Percentiles rank a stretch among this genome's conserved stretches.
Conservation (phyloP, 2,888 invertebrate genomes). For the Stegophylla sp. region DNA sequence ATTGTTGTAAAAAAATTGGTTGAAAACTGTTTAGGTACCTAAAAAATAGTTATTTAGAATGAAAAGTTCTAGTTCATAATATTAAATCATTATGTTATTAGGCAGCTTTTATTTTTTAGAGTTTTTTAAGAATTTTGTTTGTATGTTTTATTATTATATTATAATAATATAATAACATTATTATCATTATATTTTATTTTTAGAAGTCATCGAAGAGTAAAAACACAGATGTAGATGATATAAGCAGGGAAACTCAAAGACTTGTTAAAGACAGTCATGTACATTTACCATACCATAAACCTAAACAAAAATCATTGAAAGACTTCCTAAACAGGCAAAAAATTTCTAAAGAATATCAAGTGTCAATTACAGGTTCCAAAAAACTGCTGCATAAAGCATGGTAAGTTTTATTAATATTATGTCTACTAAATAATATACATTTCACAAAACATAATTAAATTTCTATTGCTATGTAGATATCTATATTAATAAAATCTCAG, state of each 20-base stretch:
- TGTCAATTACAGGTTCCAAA: slow-evolving; percentile 49
- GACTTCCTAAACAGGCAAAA: slow-evolving; percentile 75
- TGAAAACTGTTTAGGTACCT: no score
- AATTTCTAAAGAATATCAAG: slow-evolving; percentile 64
- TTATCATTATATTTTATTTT: slow-evolving; percentile 1
- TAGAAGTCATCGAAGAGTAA: slow-evolving; percentile 28
- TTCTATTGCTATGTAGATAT: no score
- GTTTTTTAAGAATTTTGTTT: background rate
- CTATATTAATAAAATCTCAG: no score
- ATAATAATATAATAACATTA: background rate
- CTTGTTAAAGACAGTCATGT: slow-evolving; percentile 78
- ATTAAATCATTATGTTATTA: no score
- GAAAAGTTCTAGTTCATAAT: no score
- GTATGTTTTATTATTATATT: background rate
- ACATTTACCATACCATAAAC: slow-evolving; percentile 84
- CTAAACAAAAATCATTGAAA: slow-evolving; percentile 78
- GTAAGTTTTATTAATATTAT: slow-evolving; percentile 66
- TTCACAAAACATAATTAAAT: no score
- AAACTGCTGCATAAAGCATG: slow-evolving; percentile 69
- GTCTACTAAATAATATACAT: no score
- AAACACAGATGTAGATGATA: slow-evolving; percentile 67
- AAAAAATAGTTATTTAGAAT: no score
- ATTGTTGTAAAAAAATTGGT: no score
- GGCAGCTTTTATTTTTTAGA: no score
- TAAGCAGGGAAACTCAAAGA: slow-evolving; percentile 84